Evolutionary conservation across 2,888 invertebrate species (phyloP).

Genomic region (Drosophila conformis): DNA sequence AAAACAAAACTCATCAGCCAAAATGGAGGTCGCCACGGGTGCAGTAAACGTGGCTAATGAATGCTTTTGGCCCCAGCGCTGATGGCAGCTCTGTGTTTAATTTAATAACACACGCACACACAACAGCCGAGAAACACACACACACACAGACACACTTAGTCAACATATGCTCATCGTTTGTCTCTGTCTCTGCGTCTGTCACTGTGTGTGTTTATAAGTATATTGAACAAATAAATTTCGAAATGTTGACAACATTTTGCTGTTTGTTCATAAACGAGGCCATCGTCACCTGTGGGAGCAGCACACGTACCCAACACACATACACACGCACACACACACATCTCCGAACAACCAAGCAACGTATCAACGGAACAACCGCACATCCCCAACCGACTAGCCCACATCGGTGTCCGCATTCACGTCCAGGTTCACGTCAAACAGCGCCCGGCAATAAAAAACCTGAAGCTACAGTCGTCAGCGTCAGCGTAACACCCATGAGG

Average conservation of each 20-base stretch:
- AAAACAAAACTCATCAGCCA: conserved; percentile 72
- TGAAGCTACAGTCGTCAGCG: conserved; percentile 46
- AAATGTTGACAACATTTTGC: conserved; percentile 80
- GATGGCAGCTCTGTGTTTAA: conserved; percentile 70
- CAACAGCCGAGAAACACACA: conserved; percentile 9
- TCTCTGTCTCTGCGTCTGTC: conserved; percentile 30
- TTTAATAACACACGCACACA: conserved; percentile 71
- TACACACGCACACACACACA: neutral
- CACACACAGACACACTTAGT: conserved; percentile 37
- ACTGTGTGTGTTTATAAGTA: conserved; percentile 58
- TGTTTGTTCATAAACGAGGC: conserved; percentile 81
- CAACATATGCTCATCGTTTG: conserved; percentile 57
- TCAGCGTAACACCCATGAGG: conserved; percentile 51
- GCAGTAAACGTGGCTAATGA: conserved; percentile 80
- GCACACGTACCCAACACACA: conserved; percentile 44
- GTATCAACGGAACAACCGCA: conserved; percentile 18
- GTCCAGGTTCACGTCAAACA: conserved; percentile 53
- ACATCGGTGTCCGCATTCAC: conserved; percentile 17
- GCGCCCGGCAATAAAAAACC: conserved; percentile 57
- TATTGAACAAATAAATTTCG: conserved; percentile 81
- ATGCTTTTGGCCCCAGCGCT: conserved; percentile 79
- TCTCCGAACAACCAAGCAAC: conserved; percentile 11
- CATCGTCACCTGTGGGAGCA: conserved; percentile 80
- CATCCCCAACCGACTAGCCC: conserved; percentile 15
- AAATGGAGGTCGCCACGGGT: conserved; percentile 81